Percentiles rank a stretch among this genome's conserved stretches.
Evolutionary conservation across 1,140 invertebrate species (phyloP).

Genomic region (Lasioglossum albipes): DNA sequence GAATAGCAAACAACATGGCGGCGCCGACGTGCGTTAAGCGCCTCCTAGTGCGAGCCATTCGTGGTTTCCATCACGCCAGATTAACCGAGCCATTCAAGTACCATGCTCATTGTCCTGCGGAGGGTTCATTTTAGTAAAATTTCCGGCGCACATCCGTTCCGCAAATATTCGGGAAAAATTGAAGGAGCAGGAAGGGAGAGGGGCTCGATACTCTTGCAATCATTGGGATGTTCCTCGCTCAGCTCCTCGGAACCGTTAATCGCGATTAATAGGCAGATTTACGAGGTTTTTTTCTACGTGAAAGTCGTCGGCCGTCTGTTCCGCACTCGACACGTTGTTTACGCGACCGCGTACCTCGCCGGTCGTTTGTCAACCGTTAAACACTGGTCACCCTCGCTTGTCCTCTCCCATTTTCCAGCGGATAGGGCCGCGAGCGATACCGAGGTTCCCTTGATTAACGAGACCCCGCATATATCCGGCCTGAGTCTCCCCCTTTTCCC

Average conservation of each 20-base stretch:
- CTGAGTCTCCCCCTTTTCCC: neutral
- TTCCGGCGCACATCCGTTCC: neutral
- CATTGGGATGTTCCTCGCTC: conserved; percentile 3
- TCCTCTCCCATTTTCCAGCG: conserved; percentile 57
- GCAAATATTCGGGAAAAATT: neutral
- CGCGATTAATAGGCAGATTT: conserved; percentile 68
- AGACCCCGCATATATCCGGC: conserved; percentile 68
- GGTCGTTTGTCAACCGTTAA: conserved; percentile 72
- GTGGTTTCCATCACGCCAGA: neutral
- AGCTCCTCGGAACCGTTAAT: conserved; percentile 45
- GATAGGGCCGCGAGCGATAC: conserved; percentile 66
- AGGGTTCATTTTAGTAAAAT: neutral
- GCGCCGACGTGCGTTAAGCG: neutral
- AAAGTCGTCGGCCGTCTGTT: conserved; percentile 18
- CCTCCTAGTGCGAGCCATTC: neutral
- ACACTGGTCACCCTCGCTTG: conserved; percentile 64
- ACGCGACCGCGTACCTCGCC: conserved; percentile 58
- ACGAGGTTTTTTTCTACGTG: conserved; percentile 52
- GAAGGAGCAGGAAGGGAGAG: neutral
- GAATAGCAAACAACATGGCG: neutral
- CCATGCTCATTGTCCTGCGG: neutral
- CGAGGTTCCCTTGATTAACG: conserved; percentile 72
- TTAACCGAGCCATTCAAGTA: neutral
- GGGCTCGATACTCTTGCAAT: neutral
- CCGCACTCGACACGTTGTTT: conserved; percentile 63